Base-by-base conservation (phyloP, 2,888 invertebrate species). In the Limnephilus lunatus region DNA sequence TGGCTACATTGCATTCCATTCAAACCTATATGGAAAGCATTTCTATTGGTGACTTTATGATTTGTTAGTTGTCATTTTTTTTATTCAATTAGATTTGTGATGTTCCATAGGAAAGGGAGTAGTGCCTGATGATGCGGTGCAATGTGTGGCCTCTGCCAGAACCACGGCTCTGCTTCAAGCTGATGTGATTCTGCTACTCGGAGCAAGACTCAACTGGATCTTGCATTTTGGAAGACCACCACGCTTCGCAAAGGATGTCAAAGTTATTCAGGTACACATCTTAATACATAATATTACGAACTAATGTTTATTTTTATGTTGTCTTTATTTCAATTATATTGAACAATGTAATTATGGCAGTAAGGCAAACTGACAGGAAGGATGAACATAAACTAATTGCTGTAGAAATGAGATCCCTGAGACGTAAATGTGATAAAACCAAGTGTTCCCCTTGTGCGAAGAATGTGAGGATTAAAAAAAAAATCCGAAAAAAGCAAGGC, bases 161-260 rank as follows among this genome's bases (percentile, higher is more conserved):
- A 99, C 99, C 0, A 95, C 97, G 92, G 99, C 99, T 0, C 95
- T 99, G 90, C 97, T 97, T 94, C 97, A 98, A 94, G 98, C 99
- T 0, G 99, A 99, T 95, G 98, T 99, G 0, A 96, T 99, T 3
- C 94, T 99, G 4, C 95, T 99, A 89, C 95, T 99, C 81, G 99
- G 99, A 0, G 99, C 99, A 0, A 96, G 99, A 81, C 96, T 99
- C 31, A 99, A 99, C 96, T 99, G 99, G 99, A 99, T 99, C 96
- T 96, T 99, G 93, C 99, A 99, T 95, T 99, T 99, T 96, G 99
- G 99, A 2, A 97, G 97, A 91, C 96, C 98, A 31, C 99, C 99
- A 1, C 96, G 99, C 82, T 99, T 97, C 95, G 97, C 97, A 31
- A 96, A 97, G 0, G 96, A 98, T 94, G 98, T 98, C 7, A 98